These are phyloP conservation scores for Aphodius granarius DNA, from an alignment of 2,888 invertebrate genomes.

Conservation along the genomic window DNA sequence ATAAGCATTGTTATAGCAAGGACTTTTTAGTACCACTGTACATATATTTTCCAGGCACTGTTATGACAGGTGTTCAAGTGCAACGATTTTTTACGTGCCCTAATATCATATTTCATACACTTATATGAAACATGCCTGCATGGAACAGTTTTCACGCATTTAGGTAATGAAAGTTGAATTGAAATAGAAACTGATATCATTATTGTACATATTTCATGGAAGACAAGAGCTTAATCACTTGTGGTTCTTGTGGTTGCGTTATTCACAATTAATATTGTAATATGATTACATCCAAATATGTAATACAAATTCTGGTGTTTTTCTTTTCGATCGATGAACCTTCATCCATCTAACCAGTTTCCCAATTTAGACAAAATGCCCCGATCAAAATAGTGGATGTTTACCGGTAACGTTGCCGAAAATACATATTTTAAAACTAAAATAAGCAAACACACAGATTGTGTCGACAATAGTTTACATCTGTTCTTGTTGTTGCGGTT, in stretches of 20 bases:
- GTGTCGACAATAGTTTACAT: not conserved
- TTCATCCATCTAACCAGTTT: not conserved
- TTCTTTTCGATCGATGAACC: not conserved
- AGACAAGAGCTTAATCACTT: not conserved
- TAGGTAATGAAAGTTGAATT: not conserved
- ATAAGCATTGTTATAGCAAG: too few species aligned
- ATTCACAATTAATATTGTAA: too few species aligned
- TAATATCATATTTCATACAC: not conserved
- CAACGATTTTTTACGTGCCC: not conserved
- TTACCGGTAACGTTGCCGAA: not conserved
- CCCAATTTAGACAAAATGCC: not conserved
- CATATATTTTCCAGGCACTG: not conserved
- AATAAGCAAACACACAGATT: not conserved
- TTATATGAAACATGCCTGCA: not conserved
- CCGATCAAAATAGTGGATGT: not conserved
- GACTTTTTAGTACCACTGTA: too few species aligned
- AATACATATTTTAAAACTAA: not conserved
- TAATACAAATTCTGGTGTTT: not conserved
- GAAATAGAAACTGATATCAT: not conserved
- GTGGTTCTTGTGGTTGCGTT: not conserved
- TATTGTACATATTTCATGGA: not conserved
- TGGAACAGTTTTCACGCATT: not conserved
- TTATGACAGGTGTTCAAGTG: not conserved
- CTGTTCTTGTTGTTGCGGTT: not conserved
- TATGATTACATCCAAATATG: not conserved